Conservation (phyloP, 2,888 invertebrate species). For the Drosophila vallismaia region DNA sequence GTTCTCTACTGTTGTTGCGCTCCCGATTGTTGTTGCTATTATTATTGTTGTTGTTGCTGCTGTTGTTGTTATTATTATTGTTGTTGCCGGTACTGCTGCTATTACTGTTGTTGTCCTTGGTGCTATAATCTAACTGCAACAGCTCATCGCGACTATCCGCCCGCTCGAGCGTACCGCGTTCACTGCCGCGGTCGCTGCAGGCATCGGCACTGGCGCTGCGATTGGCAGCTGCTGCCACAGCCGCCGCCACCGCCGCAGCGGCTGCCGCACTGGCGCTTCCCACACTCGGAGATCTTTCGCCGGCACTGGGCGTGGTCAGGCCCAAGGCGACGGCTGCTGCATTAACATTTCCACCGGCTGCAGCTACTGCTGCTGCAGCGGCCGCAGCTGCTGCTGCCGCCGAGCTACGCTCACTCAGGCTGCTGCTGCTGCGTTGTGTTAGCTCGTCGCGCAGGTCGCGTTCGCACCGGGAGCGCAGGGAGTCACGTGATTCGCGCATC, state of each 20-base stretch:
- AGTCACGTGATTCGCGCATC: conserved; percentile 80
- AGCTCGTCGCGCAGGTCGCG: conserved; percentile 82
- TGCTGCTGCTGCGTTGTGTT: conserved; percentile 82
- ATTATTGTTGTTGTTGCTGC: conserved; percentile 52
- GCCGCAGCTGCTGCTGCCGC: conserved; percentile 80
- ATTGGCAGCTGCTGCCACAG: conserved; percentile 76
- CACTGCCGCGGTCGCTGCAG: conserved; percentile 75
- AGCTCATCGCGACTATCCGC: conserved; percentile 84
- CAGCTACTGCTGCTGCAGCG: conserved; percentile 77
- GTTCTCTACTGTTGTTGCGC: conserved; percentile 43
- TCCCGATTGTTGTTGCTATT: conserved; percentile 50
- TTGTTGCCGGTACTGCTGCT: conserved; percentile 52
- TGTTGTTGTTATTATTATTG: conserved; percentile 56
- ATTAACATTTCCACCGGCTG: conserved; percentile 76
- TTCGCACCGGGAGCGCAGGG: conserved; percentile 76
- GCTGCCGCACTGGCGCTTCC: conserved; percentile 81
- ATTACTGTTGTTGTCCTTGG: conserved; percentile 79
- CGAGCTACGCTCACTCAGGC: conserved; percentile 80
- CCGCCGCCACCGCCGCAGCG: conserved; percentile 78
- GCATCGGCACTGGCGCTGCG: conserved; percentile 78
- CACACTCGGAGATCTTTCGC: conserved; percentile 83
- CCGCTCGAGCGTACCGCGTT: conserved; percentile 78
- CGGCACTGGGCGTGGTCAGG: conserved; percentile 65
- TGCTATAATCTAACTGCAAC: conserved; percentile 84
- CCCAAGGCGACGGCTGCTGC: conserved; percentile 81